Evolutionary conservation across 2,113 vertebrate genomes (phyloP), one percentile per base, ranked within the genome.

Genomic region (Globicephala melas): DNA sequence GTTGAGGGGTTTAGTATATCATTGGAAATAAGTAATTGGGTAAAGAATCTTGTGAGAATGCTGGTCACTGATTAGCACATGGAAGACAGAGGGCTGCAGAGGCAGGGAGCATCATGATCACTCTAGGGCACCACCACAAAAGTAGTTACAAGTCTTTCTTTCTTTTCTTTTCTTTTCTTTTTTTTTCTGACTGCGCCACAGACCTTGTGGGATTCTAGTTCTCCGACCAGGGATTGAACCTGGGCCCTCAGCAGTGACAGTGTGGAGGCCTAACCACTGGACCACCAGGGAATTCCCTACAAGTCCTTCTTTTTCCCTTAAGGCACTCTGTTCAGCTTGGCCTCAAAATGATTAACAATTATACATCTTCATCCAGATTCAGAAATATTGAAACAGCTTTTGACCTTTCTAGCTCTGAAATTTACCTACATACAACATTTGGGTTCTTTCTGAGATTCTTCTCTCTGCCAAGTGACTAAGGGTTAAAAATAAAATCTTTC

Each of bases 401-500:
- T 70, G 20, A 81, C 44, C 84, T 91, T 77, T 86, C 8, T 63
- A 50, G 36, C n/a, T 94, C n/a, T 88, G 36, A 94, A 91, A 76
- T 85, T 91, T 50, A 89, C 18, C 50, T 83, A 53, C 33, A n/a
- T 23, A 55, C 14, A 87, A 60, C 23, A 89, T 33, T 65, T 8
- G 31, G 9, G 74, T 13, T 89, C 21, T 58, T 80, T 92, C 74
- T 58, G 44, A 94, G 13, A 76, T 90, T 62, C 70, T 84, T 86
- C 12, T 81, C 11, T n/a, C n/a, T 74, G 79, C 94, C 23, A 73
- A 84, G 36, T 77, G 33, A 76, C 0, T 31, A 60, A n/a, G 44
- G 15, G 3, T 92, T 96, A 92, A 86, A 79, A 88, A 92, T 67
- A 93, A 88, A 80, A 74, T 17, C 1, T 86, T 93, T 76, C 21